Percentiles rank a stretch among this genome's conserved stretches.
Conservation (phyloP, 1,140 invertebrate species). For the Melanaphis sacchari region DNA sequence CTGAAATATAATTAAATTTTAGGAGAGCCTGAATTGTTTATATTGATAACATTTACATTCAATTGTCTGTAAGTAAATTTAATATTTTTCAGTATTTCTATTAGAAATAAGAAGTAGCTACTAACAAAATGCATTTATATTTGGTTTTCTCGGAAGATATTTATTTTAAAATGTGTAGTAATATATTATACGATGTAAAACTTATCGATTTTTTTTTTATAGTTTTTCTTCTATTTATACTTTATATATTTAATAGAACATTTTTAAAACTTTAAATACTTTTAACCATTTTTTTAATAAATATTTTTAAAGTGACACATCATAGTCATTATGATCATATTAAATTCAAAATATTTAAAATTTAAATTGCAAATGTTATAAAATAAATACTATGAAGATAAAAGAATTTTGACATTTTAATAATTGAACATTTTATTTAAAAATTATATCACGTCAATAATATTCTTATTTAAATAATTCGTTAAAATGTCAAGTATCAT, state of each 20-base stretch:
- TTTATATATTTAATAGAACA: too few relatives aligned
- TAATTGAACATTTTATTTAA: background rate
- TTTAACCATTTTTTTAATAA: background rate
- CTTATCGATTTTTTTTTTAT: background rate
- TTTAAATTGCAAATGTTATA: background rate
- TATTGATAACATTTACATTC: background rate
- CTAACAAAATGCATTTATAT: background rate
- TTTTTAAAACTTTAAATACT: background rate
- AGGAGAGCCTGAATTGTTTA: background rate
- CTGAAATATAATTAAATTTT: background rate
- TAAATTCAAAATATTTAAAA: background rate
- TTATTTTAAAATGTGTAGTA: background rate
- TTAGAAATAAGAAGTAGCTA: background rate
- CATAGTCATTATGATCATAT: background rate
- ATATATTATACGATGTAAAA: background rate
- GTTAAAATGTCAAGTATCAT: background rate
- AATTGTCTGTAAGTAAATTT: background rate
- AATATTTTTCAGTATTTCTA: background rate
- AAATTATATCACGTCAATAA: background rate
- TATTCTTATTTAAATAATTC: conserved; percentile 1
- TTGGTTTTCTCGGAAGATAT: background rate
- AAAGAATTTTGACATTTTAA: background rate
- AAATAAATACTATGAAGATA: background rate
- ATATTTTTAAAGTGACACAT: background rate
- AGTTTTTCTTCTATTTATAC: background rate